Evolutionary conservation across 1,140 invertebrate genomes (phyloP), one percentile per base, ranked within the genome.

Genomic region (Zaprionus ghesquierei): DNA sequence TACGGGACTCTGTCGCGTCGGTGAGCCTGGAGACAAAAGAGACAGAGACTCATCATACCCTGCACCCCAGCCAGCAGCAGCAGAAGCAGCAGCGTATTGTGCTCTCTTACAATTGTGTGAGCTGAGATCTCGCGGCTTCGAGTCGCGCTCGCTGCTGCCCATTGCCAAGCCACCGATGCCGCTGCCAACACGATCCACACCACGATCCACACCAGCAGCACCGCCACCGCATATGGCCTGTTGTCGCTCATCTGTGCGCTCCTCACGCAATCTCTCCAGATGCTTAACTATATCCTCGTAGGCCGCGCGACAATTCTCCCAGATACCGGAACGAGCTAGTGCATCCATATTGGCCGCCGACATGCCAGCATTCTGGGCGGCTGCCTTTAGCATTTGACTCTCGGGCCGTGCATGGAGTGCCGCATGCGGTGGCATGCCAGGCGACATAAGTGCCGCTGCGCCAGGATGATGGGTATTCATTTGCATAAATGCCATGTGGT

Each of bases 281-380:
- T 97, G 97, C 94, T 97, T 98, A 55, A 97, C 96, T 92, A 97
- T 97, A 93, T 98, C 97, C 93, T 98, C 97, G 92, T 97, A 98
- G 84, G 96, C 96, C 75, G 96, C 96, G 92, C 97, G 94, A 94
- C 97, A 97, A 93, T 97, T 97, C 94, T 98, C 97, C 97, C 97
- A 98, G 92, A 97, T 96, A 86, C 96, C 96, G 91, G 96, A 97
- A 93, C 97, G 96, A 69, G 97, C 96, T 27, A 97, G 94, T 64
- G 96, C 96, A 92, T 97, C 96, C 95, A 97, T 97, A 90, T 96
- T 95, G 79, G 96, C 94, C 93, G 96, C 94, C 2, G 91, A 92
- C 91, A 92, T 92, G 46, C 90, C 89, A 69, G 94, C 84, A 27
- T 90, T 90, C 69, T 95, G 93, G 92, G 96, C 94, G 92, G 96